Evolutionary conservation across 2,888 invertebrate genomes (phyloP), one percentile per base, ranked within the genome.

Genomic region (Rosalia funebris): DNA sequence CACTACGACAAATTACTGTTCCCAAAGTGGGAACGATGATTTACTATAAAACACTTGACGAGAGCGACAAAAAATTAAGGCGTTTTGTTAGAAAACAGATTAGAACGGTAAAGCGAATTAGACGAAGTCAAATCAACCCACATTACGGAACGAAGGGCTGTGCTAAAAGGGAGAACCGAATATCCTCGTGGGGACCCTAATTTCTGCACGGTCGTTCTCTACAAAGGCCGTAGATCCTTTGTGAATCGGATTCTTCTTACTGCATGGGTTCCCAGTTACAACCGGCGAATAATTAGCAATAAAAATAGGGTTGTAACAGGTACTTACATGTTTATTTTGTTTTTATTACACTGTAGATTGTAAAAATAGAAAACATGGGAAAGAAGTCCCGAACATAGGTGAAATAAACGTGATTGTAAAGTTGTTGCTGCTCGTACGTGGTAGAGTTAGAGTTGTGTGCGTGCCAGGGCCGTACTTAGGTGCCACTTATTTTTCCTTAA

Each of bases 91-190:
- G 50, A 25, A 20, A 39, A 39, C 39, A 50, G 37, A 39, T 50
- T 50, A 50, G 37, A 50, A 15, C 1, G 25, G 50, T 50, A 50
- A 50, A 37, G 39, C 14, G 50, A 50, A 25, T 50, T 50, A 50
- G 10, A 39, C 14, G 15, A 50, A 37, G 50, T 25, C 50, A 50
- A 50, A 50, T 50, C 50, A 39, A 50, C 50, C 50, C 50, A 39
- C 50, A 39, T 50, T 34, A 20, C 20, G 19, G 19, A 50, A 36
- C 25, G 37, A 37, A 50, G 37, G 50, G 50, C n/a, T 17, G 12
- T n/a, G 39, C 20, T 14, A 37, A 50, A 50, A 50, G 39, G 50
- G 50, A 50, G 25, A 39, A 25, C 50, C 50, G 50, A 50, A 48
- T 39, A 50, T 39, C 37, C 50, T 39, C 50, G 10, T 25, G 50